A percentile compares a stretch with the other conserved stretches of the same genome.
Evolutionary conservation across 2,797 vertebrate species (phyloP).

Genomic region (Kryptolebias ocellatus): DNA sequence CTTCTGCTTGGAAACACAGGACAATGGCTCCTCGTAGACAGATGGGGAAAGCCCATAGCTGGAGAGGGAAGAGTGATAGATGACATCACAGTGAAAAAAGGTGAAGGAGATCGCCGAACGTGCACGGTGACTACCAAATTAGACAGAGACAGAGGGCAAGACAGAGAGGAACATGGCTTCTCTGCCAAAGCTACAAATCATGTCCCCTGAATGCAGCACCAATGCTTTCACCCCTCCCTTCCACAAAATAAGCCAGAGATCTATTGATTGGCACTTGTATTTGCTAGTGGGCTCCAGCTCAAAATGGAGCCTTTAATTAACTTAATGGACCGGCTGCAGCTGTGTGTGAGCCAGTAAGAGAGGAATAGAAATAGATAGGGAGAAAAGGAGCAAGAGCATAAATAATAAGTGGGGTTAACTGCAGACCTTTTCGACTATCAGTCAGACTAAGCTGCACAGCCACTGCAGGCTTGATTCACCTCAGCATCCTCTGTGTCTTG

Average conservation of each 20-base stretch:
- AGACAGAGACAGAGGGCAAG: slow-evolving; percentile 76
- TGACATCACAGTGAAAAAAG: slow-evolving; percentile 47
- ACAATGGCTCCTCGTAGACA: slow-evolving; percentile 44
- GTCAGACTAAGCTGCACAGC: slow-evolving; percentile 58
- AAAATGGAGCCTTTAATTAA: slow-evolving; percentile 90
- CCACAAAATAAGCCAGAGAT: slow-evolving; percentile 77
- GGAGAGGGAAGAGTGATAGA: slow-evolving; percentile 54
- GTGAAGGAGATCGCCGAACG: slow-evolving; percentile 53
- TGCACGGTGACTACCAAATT: slow-evolving; percentile 66
- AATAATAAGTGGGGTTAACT: slow-evolving; percentile 78
- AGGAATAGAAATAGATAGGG: slow-evolving; percentile 65
- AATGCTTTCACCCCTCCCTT: slow-evolving; percentile 59
- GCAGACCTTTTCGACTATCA: slow-evolving; percentile 67
- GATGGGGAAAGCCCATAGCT: slow-evolving; percentile 54
- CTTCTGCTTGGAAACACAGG: slow-evolving; percentile 33
- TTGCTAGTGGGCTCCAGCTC: slow-evolving; percentile 80
- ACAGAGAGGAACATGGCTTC: slow-evolving; percentile 65
- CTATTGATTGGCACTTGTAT: slow-evolving; percentile 85
- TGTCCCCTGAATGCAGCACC: slow-evolving; percentile 63
- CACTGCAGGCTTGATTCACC: slow-evolving; percentile 30
- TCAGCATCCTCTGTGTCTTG: slow-evolving; percentile 4
- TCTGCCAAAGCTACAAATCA: slow-evolving; percentile 77
- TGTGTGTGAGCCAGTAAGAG: slow-evolving; percentile 73
- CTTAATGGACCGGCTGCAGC: slow-evolving; percentile 85
- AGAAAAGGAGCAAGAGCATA: slow-evolving; percentile 53